Evolutionary conservation across 2,888 invertebrate genomes (phyloP).

Genomic region (Drosophila mercatorum): DNA sequence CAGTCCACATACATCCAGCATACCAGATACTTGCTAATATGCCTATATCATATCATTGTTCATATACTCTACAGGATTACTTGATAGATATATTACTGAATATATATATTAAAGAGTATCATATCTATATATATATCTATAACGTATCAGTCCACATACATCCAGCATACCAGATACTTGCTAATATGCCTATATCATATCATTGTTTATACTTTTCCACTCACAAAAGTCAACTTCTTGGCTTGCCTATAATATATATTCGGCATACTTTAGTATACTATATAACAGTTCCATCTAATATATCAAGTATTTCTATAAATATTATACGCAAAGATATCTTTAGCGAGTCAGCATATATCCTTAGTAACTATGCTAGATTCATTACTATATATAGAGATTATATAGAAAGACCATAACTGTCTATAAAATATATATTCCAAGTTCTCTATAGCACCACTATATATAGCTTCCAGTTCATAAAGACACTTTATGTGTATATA

Average conservation of each 20-base stretch:
- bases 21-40: not conserved
- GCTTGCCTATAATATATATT: not conserved
- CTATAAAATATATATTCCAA: no score
- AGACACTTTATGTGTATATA: no score
- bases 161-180: not conserved
- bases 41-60: not conserved
- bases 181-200: not conserved
- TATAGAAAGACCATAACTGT: no score
- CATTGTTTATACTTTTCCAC: not conserved
- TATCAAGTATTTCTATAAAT: not conserved
- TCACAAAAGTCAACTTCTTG: not conserved
- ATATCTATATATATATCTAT: not conserved
- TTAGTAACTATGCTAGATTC: not conserved
- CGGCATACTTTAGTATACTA: not conserved
- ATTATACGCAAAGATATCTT: not conserved
- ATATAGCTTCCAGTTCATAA: no score
- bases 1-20: no score
- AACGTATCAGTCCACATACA: not conserved
- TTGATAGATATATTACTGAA: not conserved
- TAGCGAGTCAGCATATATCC: not conserved
- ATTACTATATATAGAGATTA: no score
- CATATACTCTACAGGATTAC: not conserved
- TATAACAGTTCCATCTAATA: not conserved
- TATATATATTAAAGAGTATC: not conserved
- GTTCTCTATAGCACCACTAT: no score